phyloP scores from a whole-genome alignment of 2,888 invertebrate genomes.

The Drosophila putrida region DNA sequence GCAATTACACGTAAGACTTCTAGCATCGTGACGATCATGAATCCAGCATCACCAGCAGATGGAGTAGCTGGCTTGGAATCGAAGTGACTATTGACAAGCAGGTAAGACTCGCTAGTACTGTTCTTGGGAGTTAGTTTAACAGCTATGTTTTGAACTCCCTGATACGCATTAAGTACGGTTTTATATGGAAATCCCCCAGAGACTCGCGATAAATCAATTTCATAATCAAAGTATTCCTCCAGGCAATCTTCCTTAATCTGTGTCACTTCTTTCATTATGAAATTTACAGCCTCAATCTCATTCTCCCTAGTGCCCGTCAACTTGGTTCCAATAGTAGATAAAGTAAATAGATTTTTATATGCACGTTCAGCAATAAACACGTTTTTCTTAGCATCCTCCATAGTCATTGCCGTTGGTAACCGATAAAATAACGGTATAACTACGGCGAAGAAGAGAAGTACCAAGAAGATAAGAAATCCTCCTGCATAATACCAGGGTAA shows the following conservation, averaged over 20 bases:
- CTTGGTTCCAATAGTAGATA: slow-evolving; percentile 53
- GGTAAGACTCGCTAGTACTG: slow-evolving; percentile 69
- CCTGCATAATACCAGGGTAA: slow-evolving; percentile 73
- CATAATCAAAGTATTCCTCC: slow-evolving; percentile 72
- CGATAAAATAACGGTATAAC: slow-evolving; percentile 59
- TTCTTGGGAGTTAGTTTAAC: slow-evolving; percentile 77
- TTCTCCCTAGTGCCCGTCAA: slow-evolving; percentile 89
- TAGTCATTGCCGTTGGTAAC: slow-evolving; percentile 55
- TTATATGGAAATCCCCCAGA: slow-evolving; percentile 66
- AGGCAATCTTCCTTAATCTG: slow-evolving; percentile 62
- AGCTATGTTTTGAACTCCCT: slow-evolving; percentile 80
- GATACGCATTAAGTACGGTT: slow-evolving; percentile 82
- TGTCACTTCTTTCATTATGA: slow-evolving; percentile 78
- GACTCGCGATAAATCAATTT: slow-evolving; percentile 74
- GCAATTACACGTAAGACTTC: slow-evolving; percentile 86
- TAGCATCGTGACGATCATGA: slow-evolving; percentile 88
- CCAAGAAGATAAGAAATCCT: slow-evolving; percentile 66
- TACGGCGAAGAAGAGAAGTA: slow-evolving; percentile 59
- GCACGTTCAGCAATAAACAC: slow-evolving; percentile 17
- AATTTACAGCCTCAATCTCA: slow-evolving; percentile 88
- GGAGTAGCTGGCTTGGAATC: slow-evolving; percentile 95
- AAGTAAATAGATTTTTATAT: slow-evolving; percentile 46
- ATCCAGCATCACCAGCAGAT: slow-evolving; percentile 89
- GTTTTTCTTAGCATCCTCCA: slow-evolving; percentile 27
- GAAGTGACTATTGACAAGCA: slow-evolving; percentile 95